Evolutionary conservation across 1,140 invertebrate species (phyloP).

Genomic region (Anagrus nilaparvatae): DNA sequence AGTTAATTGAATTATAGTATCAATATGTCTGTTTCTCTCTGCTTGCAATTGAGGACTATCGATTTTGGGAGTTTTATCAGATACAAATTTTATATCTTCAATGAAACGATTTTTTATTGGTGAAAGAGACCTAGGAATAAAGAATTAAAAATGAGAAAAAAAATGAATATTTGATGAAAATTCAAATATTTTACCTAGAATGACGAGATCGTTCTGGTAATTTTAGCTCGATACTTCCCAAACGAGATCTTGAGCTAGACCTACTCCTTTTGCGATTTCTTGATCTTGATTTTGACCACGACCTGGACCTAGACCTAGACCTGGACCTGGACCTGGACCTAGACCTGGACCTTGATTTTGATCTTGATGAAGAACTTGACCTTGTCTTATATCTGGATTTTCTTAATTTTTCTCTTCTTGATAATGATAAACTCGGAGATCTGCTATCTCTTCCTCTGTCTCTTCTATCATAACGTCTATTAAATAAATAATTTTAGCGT

Average conservation of each 20-base stretch:
- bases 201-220: slow-evolving; percentile 17
- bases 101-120: slow-evolving; percentile 19
- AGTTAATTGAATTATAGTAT: slow-evolving; percentile 37
- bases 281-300: slow-evolving; percentile 19
- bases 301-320: slow-evolving; percentile 19
- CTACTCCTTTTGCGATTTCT: slow-evolving; percentile 23
- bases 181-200: slow-evolving; percentile 22
- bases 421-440: slow-evolving; percentile 5
- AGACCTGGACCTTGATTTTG: slow-evolving; percentile 19
- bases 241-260: slow-evolving; percentile 20
- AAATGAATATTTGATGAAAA: slow-evolving; percentile 2
- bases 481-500: slow-evolving; percentile 1
- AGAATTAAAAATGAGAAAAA: slow-evolving; percentile 8
- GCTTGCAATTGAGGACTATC: slow-evolving; percentile 11
- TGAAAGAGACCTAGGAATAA: slow-evolving; percentile 29
- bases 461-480: not conserved
- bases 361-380: slow-evolving; percentile 15
- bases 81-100: slow-evolving; percentile 18
- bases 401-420: slow-evolving; percentile 21
- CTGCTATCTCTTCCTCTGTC: slow-evolving; percentile 11
- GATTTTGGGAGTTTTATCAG: slow-evolving; percentile 14
- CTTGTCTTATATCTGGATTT: slow-evolving; percentile 16
- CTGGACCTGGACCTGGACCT: slow-evolving; percentile 21
- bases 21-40: slow-evolving; percentile 29
- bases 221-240: slow-evolving; percentile 23